A percentile compares a stretch with the other conserved stretches of the same genome.
Evolutionary conservation across 2,113 vertebrate genomes (phyloP).

Genomic region (Apteryx owenii): DNA sequence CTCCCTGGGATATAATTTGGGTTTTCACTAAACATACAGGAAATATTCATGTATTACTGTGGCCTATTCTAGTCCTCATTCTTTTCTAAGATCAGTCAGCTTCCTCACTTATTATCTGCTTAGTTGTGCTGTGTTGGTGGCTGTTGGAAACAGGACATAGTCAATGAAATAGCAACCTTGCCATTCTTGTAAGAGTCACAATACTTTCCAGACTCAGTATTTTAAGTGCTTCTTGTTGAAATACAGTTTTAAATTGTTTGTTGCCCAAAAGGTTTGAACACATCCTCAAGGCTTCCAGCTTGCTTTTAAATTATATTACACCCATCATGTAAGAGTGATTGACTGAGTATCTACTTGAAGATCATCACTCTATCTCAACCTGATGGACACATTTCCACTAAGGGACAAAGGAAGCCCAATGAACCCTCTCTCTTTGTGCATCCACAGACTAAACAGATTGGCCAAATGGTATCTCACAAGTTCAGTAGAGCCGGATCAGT

Average conservation of each 20-base stretch:
- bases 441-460: background rate
- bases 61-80: background rate
- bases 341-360: background rate
- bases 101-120: background rate
- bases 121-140: background rate
- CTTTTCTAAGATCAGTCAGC: background rate
- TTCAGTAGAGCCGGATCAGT: background rate
- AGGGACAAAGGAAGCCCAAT: background rate
- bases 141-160: background rate
- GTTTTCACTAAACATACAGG: background rate
- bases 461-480: background rate
- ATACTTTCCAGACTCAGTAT: background rate
- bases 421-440: background rate
- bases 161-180: background rate
- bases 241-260: background rate
- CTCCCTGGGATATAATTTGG: background rate
- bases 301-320: background rate
- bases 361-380: background rate
- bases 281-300: background rate
- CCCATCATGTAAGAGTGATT: rapidly evolving
- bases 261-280: background rate
- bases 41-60: background rate
- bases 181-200: background rate
- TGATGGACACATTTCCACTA: background rate
- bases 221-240: background rate